A percentile compares a stretch with the other conserved stretches of the same genome.
These are phyloP conservation scores for Apodemus sylvaticus DNA, from an alignment of 2,113 vertebrate genomes.

Conservation along the genomic window DNA sequence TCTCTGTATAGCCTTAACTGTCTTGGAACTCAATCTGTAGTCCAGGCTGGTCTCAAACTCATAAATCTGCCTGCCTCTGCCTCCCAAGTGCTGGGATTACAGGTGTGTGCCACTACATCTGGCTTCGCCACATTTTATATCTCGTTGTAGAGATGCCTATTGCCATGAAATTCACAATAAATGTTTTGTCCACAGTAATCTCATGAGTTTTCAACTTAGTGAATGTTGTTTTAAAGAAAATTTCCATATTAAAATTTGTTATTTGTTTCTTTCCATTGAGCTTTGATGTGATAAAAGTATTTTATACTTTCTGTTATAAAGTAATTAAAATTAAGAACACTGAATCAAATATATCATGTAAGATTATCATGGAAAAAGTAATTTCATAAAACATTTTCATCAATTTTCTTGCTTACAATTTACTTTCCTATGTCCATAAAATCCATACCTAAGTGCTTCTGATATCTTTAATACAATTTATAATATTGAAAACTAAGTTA, in stretches of 20 bases:
- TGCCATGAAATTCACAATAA: neutral
- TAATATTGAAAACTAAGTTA: neutral
- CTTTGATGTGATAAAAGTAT: neutral
- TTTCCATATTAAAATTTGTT: neutral
- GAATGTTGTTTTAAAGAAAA: conserved; percentile 10
- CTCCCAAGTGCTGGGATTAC: no score
- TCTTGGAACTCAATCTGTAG: no score
- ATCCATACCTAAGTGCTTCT: neutral
- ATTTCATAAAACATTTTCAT: neutral
- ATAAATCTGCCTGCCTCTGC: no score
- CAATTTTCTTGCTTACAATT: neutral
- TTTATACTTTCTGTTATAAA: neutral
- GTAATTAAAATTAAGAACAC: neutral
- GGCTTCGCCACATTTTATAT: neutral
- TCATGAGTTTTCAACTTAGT: neutral
- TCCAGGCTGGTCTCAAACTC: no score
- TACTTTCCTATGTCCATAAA: neutral
- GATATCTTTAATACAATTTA: neutral
- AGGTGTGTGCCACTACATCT: no score
- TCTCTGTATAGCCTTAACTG: no score
- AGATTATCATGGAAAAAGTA: neutral
- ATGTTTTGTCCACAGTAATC: neutral
- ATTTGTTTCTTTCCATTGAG: neutral
- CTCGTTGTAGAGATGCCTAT: neutral
- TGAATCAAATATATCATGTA: neutral